A percentile compares a stretch with the other conserved stretches of the same genome.
phyloP scores from a whole-genome alignment of 2,888 invertebrate species.

The Eurois occulta region DNA sequence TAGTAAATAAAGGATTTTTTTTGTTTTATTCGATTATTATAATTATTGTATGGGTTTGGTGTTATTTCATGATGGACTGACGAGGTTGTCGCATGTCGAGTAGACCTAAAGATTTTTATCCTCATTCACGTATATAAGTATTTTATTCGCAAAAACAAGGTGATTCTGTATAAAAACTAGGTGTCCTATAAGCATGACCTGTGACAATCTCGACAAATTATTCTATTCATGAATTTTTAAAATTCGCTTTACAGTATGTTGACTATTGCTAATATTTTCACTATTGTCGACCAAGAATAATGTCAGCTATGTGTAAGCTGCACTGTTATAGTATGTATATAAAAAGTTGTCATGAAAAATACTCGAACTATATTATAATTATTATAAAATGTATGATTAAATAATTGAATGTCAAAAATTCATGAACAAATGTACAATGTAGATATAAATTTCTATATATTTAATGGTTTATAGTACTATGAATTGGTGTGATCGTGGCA shows the following conservation, averaged over 20 bases:
- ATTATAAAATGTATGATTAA: conserved; percentile 54
- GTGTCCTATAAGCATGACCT: conserved; percentile 44
- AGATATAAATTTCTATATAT: conserved; percentile 56
- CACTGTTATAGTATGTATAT: conserved; percentile 33
- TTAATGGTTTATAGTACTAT: conserved; percentile 55
- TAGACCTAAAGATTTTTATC: conserved; percentile 31
- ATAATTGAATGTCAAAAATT: conserved; percentile 61
- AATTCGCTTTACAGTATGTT: conserved; percentile 41
- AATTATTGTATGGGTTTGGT: conserved; percentile 69
- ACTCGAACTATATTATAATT: conserved; percentile 52
- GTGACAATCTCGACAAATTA: conserved; percentile 54
- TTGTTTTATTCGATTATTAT: conserved; percentile 58
- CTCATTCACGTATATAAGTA: conserved; percentile 30
- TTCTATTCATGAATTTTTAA: conserved; percentile 63
- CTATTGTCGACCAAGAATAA: conserved; percentile 50
- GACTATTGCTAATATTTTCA: conserved; percentile 58
- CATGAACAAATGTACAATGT: conserved; percentile 52
- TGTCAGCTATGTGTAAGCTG: conserved; percentile 37
- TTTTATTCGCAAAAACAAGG: conserved; percentile 42
- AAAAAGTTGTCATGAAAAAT: conserved; percentile 59
- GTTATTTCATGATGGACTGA: conserved; percentile 57
- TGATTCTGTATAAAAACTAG: conserved; percentile 59
- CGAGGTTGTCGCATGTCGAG: conserved; percentile 40
- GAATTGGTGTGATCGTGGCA: conserved; percentile 66
- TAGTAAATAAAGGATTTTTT: conserved; percentile 68